Percentiles rank a stretch among this genome's conserved stretches.
These are phyloP conservation scores for Halictus ligatus DNA, from an alignment of 2,888 invertebrate genomes.

Conservation along the genomic window DNA sequence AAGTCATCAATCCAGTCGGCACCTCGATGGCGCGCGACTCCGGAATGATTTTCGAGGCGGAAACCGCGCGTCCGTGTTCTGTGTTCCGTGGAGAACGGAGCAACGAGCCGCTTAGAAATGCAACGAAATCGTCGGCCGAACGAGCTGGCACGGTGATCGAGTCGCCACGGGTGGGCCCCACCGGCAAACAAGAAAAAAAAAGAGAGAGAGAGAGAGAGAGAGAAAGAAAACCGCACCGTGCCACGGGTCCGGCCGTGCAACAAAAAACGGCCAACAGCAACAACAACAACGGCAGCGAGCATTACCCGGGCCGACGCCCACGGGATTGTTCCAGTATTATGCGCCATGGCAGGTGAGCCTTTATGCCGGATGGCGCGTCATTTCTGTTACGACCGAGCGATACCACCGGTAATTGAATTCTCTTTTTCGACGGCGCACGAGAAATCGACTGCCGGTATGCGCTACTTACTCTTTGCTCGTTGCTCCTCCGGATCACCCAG, in stretches of 20 bases:
- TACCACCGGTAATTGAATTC: conserved; percentile 69
- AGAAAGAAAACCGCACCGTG: conserved; percentile 38
- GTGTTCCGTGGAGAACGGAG: conserved; percentile 17
- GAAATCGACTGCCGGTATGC: conserved; percentile 55
- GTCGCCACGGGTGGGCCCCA: conserved; percentile 73
- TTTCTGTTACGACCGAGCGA: conserved; percentile 65
- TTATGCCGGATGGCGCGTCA: conserved; percentile 71
- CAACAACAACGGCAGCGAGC: conserved; percentile 65
- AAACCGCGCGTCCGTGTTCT: conserved; percentile 16
- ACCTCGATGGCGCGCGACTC: conserved; percentile 19
- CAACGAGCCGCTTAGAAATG: conserved; percentile 68
- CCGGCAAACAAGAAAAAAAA: conserved; percentile 54
- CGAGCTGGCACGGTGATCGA: conserved; percentile 68
- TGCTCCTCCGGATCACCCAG: background rate
- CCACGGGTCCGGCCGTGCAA: conserved; percentile 18
- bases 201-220: conserved; percentile 32
- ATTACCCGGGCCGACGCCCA: conserved; percentile 72
- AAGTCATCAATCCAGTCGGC: conserved; percentile 42
- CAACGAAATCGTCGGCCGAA: conserved; percentile 72
- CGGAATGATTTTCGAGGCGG: conserved; percentile 31
- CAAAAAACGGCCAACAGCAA: conserved; percentile 47
- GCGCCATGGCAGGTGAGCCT: conserved; percentile 76
- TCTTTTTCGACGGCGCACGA: conserved; percentile 54
- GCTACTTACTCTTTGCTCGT: background rate
- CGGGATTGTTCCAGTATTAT: conserved; percentile 77